Conservation (phyloP, 2,888 invertebrate species). For the Pseudolycoriella hygida region DNA sequence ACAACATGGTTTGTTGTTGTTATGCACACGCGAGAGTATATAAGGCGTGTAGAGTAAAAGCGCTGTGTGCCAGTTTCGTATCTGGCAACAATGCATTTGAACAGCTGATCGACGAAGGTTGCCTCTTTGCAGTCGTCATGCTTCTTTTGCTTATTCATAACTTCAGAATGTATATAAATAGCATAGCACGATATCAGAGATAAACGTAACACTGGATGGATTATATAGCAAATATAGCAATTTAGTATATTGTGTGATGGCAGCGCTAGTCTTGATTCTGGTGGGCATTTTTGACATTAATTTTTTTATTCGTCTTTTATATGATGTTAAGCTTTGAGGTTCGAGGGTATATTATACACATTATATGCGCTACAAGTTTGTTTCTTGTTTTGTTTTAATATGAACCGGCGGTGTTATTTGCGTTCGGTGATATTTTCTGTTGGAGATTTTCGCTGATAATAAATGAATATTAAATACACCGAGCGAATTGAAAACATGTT, state of each 20-base stretch:
- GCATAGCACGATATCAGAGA: background rate
- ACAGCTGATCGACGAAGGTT: constrained; percentile 5
- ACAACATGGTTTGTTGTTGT: background rate
- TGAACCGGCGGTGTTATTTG: background rate
- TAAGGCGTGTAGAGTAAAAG: background rate
- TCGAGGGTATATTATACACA: too few species aligned
- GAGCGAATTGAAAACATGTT: constrained; percentile 4
- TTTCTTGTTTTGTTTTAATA: background rate
- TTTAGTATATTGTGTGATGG: too few species aligned
- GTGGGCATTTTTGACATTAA: too few species aligned
- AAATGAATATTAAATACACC: background rate
- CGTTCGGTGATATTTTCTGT: background rate
- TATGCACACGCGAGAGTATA: background rate
- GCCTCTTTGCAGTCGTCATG: constrained; percentile 2
- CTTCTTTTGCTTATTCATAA: constrained; percentile 4
- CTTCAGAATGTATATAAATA: background rate
- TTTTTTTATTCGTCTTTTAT: too few species aligned
- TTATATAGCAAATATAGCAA: background rate
- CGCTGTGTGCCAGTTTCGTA: constrained; percentile 3
- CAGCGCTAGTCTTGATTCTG: too few species aligned
- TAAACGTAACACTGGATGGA: too few species aligned
- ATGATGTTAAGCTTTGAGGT: too few species aligned
- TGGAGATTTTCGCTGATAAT: too few species aligned
- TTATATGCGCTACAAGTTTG: background rate
- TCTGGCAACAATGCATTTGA: constrained; percentile 4